phyloP scores from a whole-genome alignment of 1,140 invertebrate genomes.

The Stenopsyche tienmushanensis region DNA sequence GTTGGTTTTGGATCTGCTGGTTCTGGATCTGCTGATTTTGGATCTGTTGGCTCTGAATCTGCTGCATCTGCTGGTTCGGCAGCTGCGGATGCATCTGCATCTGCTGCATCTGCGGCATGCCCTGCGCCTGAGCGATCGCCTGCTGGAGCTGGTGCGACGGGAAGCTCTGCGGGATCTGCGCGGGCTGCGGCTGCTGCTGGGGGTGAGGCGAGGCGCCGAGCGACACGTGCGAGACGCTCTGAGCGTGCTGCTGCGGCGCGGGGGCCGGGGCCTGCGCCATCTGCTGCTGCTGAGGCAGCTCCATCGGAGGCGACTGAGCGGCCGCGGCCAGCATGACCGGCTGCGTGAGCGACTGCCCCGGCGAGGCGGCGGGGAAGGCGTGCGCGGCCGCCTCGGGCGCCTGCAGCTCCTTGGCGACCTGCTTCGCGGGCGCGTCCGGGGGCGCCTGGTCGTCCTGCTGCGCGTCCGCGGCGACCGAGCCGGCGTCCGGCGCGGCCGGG shows the following conservation, averaged over 20 bases:
- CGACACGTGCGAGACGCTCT: slow-evolving; percentile 56
- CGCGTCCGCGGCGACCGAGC: slow-evolving; percentile 54
- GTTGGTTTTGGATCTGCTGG: slow-evolving; percentile 56
- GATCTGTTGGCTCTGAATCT: slow-evolving; percentile 51
- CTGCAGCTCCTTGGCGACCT: slow-evolving; percentile 46
- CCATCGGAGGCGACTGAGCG: slow-evolving; percentile 55
- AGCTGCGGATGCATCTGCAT: slow-evolving; percentile 55
- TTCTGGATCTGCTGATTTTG: slow-evolving; percentile 55
- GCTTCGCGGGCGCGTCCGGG: slow-evolving; percentile 51
- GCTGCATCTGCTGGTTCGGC: slow-evolving; percentile 47
- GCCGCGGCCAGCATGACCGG: slow-evolving; percentile 52
- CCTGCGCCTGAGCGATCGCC: slow-evolving; percentile 55
- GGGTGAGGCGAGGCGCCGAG: slow-evolving; percentile 49
- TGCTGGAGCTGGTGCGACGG: slow-evolving; percentile 58
- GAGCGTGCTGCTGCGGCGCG: slow-evolving; percentile 51
- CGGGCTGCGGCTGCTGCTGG: slow-evolving; percentile 48
- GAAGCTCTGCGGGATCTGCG: slow-evolving; percentile 55
- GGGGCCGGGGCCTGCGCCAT: slow-evolving; percentile 48
- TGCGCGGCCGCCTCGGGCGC: slow-evolving; percentile 52
- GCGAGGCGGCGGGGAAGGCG: slow-evolving; percentile 55
- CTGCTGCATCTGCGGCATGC: slow-evolving; percentile 52
- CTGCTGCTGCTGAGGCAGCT: slow-evolving; percentile 53
- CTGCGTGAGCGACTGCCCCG: slow-evolving; percentile 54
- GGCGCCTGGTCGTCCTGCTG: slow-evolving; percentile 51
- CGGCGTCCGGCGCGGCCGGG: slow-evolving; percentile 50